Percentiles rank a stretch among this genome's conserved stretches.
Evolutionary conservation across 2,113 vertebrate species (phyloP).

Genomic region (Lasiurus cinereus): DNA sequence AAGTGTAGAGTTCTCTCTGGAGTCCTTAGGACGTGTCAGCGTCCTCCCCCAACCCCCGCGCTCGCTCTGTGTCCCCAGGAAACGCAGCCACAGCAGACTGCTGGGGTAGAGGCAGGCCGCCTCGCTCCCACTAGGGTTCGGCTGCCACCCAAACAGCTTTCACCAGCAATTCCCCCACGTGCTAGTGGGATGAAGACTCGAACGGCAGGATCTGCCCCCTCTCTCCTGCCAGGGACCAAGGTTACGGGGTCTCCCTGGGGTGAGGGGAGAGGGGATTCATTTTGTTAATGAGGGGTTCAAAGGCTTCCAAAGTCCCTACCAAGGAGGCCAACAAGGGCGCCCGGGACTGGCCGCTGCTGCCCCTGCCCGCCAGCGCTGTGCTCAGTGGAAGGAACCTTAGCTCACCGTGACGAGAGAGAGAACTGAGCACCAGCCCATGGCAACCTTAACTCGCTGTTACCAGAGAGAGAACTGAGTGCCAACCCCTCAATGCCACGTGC

Average conservation of each 20-base stretch:
- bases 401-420: neutral
- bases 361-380: fast-evolving
- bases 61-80: neutral
- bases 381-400: neutral
- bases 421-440: neutral
- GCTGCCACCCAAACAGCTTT: neutral
- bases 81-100: neutral
- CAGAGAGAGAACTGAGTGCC: neutral
- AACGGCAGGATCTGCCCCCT: neutral
- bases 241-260: neutral
- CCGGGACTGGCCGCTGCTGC: fast-evolving
- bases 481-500: neutral
- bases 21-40: neutral
- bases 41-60: neutral
- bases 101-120: neutral
- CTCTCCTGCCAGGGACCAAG: neutral
- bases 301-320: neutral
- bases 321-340: neutral
- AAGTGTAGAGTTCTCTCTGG: neutral
- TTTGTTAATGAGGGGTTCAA: neutral
- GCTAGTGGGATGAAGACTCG: fast-evolving
- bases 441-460: fast-evolving
- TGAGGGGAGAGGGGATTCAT: neutral
- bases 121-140: fast-evolving
- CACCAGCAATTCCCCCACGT: neutral